phyloP scores from a whole-genome alignment of 92 coral and sea anemone genomes.

The Phenganax subtilis region DNA sequence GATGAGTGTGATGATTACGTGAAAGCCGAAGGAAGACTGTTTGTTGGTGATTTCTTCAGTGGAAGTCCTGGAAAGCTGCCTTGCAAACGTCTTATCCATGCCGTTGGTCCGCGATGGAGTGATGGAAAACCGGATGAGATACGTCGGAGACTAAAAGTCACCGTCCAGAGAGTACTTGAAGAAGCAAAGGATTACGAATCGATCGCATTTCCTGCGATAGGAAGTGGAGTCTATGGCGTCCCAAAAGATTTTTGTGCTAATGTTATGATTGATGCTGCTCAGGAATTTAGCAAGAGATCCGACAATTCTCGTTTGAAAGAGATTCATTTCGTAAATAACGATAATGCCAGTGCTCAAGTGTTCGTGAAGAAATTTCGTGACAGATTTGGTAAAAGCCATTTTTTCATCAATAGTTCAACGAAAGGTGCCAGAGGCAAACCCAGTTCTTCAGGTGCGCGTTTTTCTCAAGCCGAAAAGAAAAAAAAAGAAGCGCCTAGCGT shows the following conservation, averaged over 20 bases:
- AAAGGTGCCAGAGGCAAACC: conserved; percentile 15
- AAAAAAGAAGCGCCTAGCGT: conserved; percentile 4
- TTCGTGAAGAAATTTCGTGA: conserved; percentile 46
- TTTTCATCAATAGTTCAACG: conserved; percentile 7
- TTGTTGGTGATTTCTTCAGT: conserved; percentile 11
- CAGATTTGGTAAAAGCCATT: conserved; percentile 42
- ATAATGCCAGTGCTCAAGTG: conserved; percentile 43
- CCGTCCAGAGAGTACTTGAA: conserved; percentile 26
- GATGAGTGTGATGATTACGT: conserved; percentile 28
- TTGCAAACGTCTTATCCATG: conserved; percentile 40
- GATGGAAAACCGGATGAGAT: not conserved
- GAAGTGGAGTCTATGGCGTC: conserved; percentile 58
- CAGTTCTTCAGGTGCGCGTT: conserved; percentile 4
- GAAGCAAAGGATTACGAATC: conserved; percentile 39
- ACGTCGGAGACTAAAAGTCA: not conserved
- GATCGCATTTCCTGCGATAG: conserved; percentile 66
- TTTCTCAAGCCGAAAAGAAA: not conserved
- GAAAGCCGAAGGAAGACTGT: conserved; percentile 3
- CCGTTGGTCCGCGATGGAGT: conserved; percentile 42
- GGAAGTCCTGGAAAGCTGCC: conserved; percentile 31
- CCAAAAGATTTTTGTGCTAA: conserved; percentile 62
- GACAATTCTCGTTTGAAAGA: conserved; percentile 44
- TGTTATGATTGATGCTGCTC: conserved; percentile 47
- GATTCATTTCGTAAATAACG: conserved; percentile 57
- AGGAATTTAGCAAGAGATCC: conserved; percentile 40